phyloP scores from a whole-genome alignment of 2,888 invertebrate species.

The Plebejus melissa region DNA sequence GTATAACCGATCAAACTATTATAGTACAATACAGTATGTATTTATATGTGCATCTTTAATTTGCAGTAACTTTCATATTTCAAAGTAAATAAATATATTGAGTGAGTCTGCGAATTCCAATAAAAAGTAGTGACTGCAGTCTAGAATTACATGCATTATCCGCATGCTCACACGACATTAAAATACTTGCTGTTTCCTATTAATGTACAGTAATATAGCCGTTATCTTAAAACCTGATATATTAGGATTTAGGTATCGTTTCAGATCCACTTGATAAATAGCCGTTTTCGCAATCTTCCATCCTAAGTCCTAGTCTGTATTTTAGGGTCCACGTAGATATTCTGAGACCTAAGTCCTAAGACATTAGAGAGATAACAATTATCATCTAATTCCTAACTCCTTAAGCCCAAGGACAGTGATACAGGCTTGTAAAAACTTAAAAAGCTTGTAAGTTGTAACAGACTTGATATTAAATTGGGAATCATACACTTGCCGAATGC shows the following conservation, averaged over 20 bases:
- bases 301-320: background rate
- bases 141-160: conserved; percentile 23
- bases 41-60: conserved; percentile 9
- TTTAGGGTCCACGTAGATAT: too few species aligned
- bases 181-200: conserved; percentile 11
- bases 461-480: too few species aligned
- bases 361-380: too few species aligned
- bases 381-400: too few species aligned
- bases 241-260: background rate
- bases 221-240: conserved; percentile 29
- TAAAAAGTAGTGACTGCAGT: conserved; percentile 11
- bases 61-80: conserved; percentile 7
- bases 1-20: background rate
- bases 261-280: background rate
- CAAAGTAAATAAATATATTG: conserved; percentile 21
- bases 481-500: background rate
- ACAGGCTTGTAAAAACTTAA: too few species aligned
- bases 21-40: background rate
- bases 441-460: too few species aligned
- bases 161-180: conserved; percentile 22
- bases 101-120: conserved; percentile 24
- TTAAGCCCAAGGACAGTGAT: too few species aligned
- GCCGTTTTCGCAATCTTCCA: background rate
- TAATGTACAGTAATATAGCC: conserved; percentile 20
- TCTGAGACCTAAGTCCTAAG: too few species aligned